A percentile compares a stretch with the other conserved stretches of the same genome.
These are phyloP conservation scores for Neelides folsomi DNA, from an alignment of 2,888 invertebrate species.

Conservation along the genomic window DNA sequence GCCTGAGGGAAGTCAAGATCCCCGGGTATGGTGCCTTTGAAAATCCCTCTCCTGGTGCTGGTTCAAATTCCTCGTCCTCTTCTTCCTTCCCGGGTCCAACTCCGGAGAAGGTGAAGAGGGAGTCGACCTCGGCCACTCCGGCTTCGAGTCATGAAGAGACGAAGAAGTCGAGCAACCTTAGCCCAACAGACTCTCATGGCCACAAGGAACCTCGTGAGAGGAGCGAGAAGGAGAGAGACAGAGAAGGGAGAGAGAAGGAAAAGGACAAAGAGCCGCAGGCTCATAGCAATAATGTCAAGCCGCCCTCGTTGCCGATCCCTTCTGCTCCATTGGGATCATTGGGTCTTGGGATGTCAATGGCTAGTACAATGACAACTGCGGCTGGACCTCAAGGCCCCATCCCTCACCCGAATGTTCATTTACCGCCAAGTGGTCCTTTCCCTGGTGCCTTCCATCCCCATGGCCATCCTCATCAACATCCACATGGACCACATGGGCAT, in stretches of 20 bases:
- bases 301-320: too few relatives aligned
- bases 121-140: neutral
- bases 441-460: constrained; percentile 34
- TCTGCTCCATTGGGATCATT: neutral
- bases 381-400: constrained; percentile 32
- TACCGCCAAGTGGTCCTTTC: constrained; percentile 38
- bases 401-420: constrained; percentile 47
- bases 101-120: constrained; percentile 7
- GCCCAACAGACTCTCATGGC: too few relatives aligned
- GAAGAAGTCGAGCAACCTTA: too few relatives aligned
- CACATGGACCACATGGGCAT: constrained; percentile 52
- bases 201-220: neutral
- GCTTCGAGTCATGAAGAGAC: too few relatives aligned
- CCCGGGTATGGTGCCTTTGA: constrained; percentile 45
- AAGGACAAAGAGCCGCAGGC: constrained; percentile 7
- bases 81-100: constrained; percentile 12
- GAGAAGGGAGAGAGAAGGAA: constrained; percentile 12
- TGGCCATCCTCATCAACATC: constrained; percentile 39
- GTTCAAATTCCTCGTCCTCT: too few relatives aligned
- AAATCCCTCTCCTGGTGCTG: constrained; percentile 12
- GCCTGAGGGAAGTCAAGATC: constrained; percentile 65
- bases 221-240: constrained; percentile 1
- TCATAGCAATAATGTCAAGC: too few relatives aligned
- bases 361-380: constrained; percentile 31
- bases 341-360: constrained; percentile 7